Evolutionary conservation across 2,888 invertebrate genomes (phyloP).

Genomic region (Hirtodrosophila cameraria): DNA sequence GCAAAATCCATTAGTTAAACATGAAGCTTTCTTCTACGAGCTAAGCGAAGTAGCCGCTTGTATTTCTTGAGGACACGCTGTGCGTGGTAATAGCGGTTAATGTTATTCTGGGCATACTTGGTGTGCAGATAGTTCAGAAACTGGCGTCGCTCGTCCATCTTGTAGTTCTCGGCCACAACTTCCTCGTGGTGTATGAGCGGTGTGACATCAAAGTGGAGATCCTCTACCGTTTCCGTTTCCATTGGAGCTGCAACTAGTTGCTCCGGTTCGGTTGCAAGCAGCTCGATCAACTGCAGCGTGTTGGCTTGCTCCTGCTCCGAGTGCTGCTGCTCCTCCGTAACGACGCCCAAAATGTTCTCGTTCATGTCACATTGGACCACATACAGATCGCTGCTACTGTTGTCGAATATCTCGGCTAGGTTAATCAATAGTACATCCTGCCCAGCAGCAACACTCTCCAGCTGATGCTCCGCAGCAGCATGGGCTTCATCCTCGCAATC

Average conservation of each 20-base stretch:
- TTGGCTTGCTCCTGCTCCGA: constrained; percentile 51
- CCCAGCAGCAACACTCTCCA: constrained; percentile 38
- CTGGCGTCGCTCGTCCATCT: constrained; percentile 73
- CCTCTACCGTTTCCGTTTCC: constrained; percentile 1
- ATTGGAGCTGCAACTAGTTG: neutral
- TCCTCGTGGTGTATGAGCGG: constrained; percentile 83
- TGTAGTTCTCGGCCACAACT: constrained; percentile 81
- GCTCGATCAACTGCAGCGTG: constrained; percentile 69
- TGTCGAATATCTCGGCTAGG: constrained; percentile 82
- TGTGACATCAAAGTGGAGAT: constrained; percentile 56
- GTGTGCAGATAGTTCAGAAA: constrained; percentile 83
- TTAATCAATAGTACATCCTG: constrained; percentile 82
- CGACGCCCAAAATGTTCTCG: constrained; percentile 81
- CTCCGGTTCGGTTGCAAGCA: constrained; percentile 59
- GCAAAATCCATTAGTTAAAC: constrained; percentile 64
- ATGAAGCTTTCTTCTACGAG: neutral
- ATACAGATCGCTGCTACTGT: constrained; percentile 82
- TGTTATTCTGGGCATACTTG: constrained; percentile 82
- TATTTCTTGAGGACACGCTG: constrained; percentile 83
- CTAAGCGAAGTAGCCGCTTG: constrained; percentile 60
- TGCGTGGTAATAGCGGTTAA: constrained; percentile 81
- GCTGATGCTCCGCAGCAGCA: constrained; percentile 20
- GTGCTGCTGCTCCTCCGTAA: constrained; percentile 39
- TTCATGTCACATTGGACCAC: constrained; percentile 84
- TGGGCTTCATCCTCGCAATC: constrained; percentile 58